Base-by-base conservation (phyloP, 2,797 vertebrate genomes). In the Thalassophryne amazonica region DNA sequence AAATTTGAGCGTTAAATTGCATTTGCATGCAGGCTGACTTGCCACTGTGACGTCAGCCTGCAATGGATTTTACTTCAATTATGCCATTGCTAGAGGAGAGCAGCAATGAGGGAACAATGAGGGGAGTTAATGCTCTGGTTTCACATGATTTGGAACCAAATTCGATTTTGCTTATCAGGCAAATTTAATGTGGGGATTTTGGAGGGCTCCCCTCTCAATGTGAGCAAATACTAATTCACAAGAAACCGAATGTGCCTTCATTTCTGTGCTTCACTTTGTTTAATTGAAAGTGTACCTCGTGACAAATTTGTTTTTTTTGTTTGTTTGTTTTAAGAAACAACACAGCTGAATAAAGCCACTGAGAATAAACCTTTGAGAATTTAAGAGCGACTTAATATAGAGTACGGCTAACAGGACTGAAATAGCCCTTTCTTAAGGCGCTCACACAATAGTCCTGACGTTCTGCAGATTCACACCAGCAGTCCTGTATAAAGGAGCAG, bases 381-480 rank as follows among this genome's bases (percentile, higher is more conserved):
- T 60, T 24, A 42, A 39, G n/a, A 46, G 23, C 19, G 10, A 37
- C 43, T 54, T 20, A 7, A n/a, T 30, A 23, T 5, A 29, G 6
- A 50, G 15, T 6, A 28, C 33, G 38, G 37, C 18, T 21, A 12
- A 16, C 18, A 3, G n/a, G 15, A 24, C 13, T 67, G 39, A 56
- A 65, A 52, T 24, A 43, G 35, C 24, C 12, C 7, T 18, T 25
- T 37, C 10, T 17, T 43, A 34, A 41, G 38, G 30, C 8, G 25
- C 41, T 29, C 13, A 40, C 29, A 38, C 20, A 42, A 6, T 16
- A 21, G 27, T 54, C 31, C 13, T 14, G n/a, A 25, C 41, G 39
- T 55, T 53, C 22, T 49, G 32, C 40, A 47, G 52, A 67, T 58
- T 60, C 35, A 63, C 57, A 51, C 53, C 52, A 70, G 49, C 31